A percentile compares a stretch with the other conserved stretches of the same genome.
Evolutionary conservation across 2,797 vertebrate genomes (phyloP).

Genomic region (Paratrypauchen microcephalus): DNA sequence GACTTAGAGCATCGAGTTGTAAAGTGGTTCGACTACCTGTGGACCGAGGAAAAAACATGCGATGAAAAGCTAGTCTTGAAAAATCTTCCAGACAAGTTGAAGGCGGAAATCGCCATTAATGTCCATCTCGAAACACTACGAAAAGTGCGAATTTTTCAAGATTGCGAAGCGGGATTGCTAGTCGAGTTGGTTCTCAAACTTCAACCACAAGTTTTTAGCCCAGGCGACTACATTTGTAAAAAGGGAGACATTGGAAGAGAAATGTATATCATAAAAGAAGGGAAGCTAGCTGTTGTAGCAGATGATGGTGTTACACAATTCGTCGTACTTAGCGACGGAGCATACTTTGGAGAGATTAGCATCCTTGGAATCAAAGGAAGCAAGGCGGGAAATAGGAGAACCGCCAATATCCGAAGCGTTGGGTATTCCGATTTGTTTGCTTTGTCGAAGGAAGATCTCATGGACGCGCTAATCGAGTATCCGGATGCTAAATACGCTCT

Average conservation of each 20-base stretch:
- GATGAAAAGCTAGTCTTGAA: constrained; percentile 92
- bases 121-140: constrained; percentile 92
- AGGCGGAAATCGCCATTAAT: constrained; percentile 94
- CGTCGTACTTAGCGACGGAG: constrained; percentile 91
- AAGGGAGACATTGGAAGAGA: constrained; percentile 96
- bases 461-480: constrained; percentile 93
- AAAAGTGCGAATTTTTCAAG: constrained; percentile 96
- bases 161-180: constrained; percentile 95
- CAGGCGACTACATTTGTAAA: constrained; percentile 95
- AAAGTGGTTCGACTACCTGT: constrained; percentile 97
- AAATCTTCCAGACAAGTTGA: constrained; percentile 93
- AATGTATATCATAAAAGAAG: constrained; percentile 98
- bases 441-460: constrained; percentile 94
- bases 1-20: constrained; percentile 90
- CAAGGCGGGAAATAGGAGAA: constrained; percentile 93
- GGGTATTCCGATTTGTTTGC: constrained; percentile 97
- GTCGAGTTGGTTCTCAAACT: constrained; percentile 93
- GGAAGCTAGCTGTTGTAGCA: constrained; percentile 91
- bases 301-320: constrained; percentile 96
- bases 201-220: constrained; percentile 92
- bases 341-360: constrained; percentile 98
- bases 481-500: constrained; percentile 91
- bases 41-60: constrained; percentile 93
- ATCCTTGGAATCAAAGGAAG: constrained; percentile 97
- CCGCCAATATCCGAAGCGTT: constrained; percentile 94